These are phyloP conservation scores for Lacerta agilis DNA, from an alignment of 2,797 vertebrate genomes.

Conservation along the genomic window DNA sequence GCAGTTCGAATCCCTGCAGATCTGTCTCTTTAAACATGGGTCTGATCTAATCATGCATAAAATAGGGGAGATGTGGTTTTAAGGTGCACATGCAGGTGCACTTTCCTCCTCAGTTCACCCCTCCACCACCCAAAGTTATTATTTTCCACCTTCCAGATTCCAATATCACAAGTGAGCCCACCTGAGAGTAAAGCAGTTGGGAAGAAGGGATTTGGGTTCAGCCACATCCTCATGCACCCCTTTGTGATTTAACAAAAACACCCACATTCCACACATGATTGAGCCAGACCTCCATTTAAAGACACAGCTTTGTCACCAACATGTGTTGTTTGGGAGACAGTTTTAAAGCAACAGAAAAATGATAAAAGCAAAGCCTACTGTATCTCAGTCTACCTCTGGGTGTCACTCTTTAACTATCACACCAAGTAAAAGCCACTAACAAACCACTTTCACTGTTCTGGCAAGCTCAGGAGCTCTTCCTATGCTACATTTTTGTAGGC, in stretches of 20 bases:
- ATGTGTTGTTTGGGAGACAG: neutral
- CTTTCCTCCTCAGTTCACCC: neutral
- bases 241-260: neutral
- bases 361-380: neutral
- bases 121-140: neutral
- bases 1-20: neutral
- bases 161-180: neutral
- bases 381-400: slow-evolving; percentile 56
- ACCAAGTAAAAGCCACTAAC: neutral
- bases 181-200: neutral
- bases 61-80: neutral
- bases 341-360: neutral
- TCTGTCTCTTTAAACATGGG: neutral
- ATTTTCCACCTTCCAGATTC: neutral
- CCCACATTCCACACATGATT: neutral
- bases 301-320: neutral
- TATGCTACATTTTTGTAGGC: neutral
- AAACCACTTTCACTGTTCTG: slow-evolving; percentile 30
- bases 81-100: neutral
- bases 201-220: neutral
- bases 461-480: neutral
- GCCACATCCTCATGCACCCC: neutral
- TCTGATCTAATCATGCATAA: neutral
- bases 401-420: slow-evolving; percentile 69
- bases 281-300: neutral